Conservation (phyloP, 2,797 vertebrate species). For the Aulostomus chinensis region DNA sequence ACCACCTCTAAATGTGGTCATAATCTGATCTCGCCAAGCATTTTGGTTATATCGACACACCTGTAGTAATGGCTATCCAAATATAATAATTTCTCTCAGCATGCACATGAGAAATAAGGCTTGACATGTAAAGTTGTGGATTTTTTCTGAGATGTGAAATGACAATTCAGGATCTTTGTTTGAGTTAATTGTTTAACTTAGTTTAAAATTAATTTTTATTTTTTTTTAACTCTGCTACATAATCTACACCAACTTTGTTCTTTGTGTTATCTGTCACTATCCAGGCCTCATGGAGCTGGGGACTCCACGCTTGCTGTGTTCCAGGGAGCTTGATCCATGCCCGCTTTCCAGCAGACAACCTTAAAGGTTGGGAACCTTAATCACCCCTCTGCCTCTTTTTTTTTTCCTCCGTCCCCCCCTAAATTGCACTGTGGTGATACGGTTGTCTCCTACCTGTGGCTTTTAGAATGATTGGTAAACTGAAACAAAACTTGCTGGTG, state of each 20-base stretch:
- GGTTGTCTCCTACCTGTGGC: conserved; percentile 15
- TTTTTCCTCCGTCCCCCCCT: conserved; percentile 28
- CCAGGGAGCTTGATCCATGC: conserved; percentile 68
- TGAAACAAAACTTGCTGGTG: conserved; percentile 95
- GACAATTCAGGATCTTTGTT: neutral
- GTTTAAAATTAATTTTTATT: conserved; percentile 16
- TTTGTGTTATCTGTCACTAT: conserved; percentile 36
- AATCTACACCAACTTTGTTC: conserved; percentile 3
- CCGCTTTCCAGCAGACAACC: conserved; percentile 57
- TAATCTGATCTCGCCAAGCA: too few relatives aligned
- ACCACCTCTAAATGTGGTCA: too few relatives aligned
- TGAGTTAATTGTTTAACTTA: too few relatives aligned
- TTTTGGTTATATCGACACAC: too few relatives aligned
- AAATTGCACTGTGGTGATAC: conserved; percentile 31
- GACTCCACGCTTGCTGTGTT: conserved; percentile 60
- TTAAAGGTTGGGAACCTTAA: conserved; percentile 63
- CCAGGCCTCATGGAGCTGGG: conserved; percentile 82
- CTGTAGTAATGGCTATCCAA: too few relatives aligned
- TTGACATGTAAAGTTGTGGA: too few relatives aligned
- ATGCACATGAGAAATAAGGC: too few relatives aligned
- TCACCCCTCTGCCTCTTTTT: conserved; percentile 25
- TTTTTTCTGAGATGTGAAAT: too few relatives aligned
- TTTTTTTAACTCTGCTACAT: neutral
- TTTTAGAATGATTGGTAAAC: conserved; percentile 89
- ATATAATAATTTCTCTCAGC: too few relatives aligned